A percentile compares a stretch with the other conserved stretches of the same genome.
These are phyloP conservation scores for Drosophila cardini DNA, from an alignment of 1,140 invertebrate genomes.

Conservation along the genomic window DNA sequence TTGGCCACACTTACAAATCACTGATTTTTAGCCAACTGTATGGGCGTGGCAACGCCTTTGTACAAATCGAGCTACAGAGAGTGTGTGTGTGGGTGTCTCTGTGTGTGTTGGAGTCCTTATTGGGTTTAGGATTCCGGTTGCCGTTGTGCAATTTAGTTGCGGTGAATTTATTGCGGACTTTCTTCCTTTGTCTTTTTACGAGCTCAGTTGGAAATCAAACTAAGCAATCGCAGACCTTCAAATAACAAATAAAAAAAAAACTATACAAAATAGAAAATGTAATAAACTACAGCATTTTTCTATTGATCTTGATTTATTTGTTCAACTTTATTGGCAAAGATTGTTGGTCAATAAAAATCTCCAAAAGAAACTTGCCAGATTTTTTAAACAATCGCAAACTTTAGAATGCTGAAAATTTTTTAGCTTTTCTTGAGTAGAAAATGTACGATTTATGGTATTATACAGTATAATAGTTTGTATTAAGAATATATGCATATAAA, in stretches of 20 bases:
- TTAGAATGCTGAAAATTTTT: background rate
- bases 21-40: constrained; percentile 71
- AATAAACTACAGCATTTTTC: constrained; percentile 37
- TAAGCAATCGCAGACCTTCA: constrained; percentile 17
- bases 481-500: too few species aligned
- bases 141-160: constrained; percentile 67
- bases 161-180: constrained; percentile 77
- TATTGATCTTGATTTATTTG: constrained; percentile 26
- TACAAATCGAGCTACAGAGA: constrained; percentile 24
- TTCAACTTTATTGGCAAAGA: constrained; percentile 22
- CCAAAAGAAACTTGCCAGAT: background rate
- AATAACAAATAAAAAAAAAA: constrained; percentile 5
- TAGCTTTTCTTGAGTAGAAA: too few species aligned
- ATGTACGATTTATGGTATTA: too few species aligned
- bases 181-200: constrained; percentile 68
- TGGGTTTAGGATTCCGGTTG: constrained; percentile 21
- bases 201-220: constrained; percentile 35
- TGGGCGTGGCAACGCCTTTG: constrained; percentile 67
- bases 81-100: background rate
- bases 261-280: constrained; percentile 6
- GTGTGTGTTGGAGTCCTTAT: constrained; percentile 21
- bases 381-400: background rate
- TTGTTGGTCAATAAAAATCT: background rate
- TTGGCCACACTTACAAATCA: constrained; percentile 77
- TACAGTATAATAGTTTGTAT: too few species aligned